Evolutionary conservation across 35 echinoderm and acorn worm species (phyloP).

Genomic region (Patiria miniata): DNA sequence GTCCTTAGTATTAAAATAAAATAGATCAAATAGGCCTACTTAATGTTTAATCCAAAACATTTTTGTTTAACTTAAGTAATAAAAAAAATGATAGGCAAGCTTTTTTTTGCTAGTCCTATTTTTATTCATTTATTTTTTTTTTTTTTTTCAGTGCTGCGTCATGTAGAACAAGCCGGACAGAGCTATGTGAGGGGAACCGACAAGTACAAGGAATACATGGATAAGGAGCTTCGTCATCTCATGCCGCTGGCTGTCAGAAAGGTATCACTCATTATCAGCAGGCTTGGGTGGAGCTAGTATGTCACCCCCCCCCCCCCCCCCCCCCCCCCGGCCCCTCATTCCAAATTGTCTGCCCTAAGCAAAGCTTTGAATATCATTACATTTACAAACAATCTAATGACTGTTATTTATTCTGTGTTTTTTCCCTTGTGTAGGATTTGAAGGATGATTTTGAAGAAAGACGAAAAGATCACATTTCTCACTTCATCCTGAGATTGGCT

Average conservation of each 20-base stretch:
- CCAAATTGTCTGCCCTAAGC: no score
- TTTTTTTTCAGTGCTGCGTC: slow-evolving; percentile 71
- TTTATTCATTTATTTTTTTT: not conserved
- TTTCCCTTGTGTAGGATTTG: not conserved
- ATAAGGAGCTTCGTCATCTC: slow-evolving; percentile 68
- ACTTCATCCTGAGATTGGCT: slow-evolving; percentile 88
- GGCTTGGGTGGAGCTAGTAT: not conserved
- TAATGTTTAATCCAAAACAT: no score
- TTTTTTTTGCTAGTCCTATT: not conserved
- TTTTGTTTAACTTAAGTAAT: no score
- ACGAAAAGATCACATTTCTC: slow-evolving; percentile 87
- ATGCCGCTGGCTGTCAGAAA: slow-evolving; percentile 78
- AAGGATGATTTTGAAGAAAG: slow-evolving; percentile 61
- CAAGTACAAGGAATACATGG: slow-evolving; percentile 82
- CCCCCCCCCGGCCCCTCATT: no score
- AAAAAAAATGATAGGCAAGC: no score
- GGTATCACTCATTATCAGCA: not conserved
- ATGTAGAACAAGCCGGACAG: slow-evolving; percentile 81
- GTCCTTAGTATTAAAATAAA: no score
- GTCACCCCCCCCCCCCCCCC: no score
- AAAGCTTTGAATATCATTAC: not conserved
- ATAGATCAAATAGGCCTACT: no score
- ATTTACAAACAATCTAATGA: not conserved
- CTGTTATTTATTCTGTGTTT: no score
- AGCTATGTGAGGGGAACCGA: slow-evolving; percentile 81